Percentiles rank a stretch among this genome's conserved stretches.
phyloP scores from a whole-genome alignment of 2,797 vertebrate species.

The Gorsachius magnificus region DNA sequence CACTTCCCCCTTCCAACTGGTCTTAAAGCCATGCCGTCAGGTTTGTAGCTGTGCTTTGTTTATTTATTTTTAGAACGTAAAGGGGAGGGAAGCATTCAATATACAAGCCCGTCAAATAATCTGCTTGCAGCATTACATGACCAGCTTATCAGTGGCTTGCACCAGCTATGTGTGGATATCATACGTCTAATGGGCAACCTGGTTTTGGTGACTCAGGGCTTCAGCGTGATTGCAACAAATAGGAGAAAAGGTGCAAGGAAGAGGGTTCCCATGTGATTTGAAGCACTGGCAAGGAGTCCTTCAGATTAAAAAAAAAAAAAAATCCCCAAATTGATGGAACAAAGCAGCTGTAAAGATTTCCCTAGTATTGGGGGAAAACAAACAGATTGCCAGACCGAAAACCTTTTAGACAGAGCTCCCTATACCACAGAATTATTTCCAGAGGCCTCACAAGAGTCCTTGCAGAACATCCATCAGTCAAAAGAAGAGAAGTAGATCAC shows the following conservation, averaged over 20 bases:
- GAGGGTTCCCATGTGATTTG: background rate
- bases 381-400: background rate
- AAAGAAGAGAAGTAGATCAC: background rate
- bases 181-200: background rate
- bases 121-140: too few species aligned
- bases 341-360: background rate
- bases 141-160: background rate
- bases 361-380: rapidly evolving
- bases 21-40: too few species aligned
- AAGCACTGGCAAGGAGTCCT: background rate
- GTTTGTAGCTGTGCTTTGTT: too few species aligned
- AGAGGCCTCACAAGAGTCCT: background rate
- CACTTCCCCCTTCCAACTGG: too few species aligned
- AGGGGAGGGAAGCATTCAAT: too few species aligned
- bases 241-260: background rate
- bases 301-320: background rate
- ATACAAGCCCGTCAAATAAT: too few species aligned
- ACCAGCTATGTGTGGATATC: background rate
- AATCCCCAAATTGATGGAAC: rapidly evolving
- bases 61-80: too few species aligned
- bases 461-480: background rate
- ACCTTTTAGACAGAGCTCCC: background rate
- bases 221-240: rapidly evolving
- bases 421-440: background rate
- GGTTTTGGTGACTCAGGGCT: background rate